Conservation (phyloP, 2,797 vertebrate species). For the Nyctalus aviator region DNA sequence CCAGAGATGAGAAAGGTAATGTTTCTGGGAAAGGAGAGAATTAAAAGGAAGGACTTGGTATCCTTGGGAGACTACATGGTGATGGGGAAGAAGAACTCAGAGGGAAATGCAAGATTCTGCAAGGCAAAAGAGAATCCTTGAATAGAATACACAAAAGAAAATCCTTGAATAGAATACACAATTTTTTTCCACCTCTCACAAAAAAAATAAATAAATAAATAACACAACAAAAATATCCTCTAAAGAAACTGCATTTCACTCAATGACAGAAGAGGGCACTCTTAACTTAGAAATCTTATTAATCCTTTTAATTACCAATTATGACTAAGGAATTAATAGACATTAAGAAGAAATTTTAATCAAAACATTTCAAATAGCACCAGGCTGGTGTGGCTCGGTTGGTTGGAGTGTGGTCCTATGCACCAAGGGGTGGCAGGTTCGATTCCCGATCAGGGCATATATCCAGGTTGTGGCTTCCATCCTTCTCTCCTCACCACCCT, state of each 20-base stretch:
- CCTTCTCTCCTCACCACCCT: no score
- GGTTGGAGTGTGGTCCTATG: no score
- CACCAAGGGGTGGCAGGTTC: no score
- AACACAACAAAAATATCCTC: background rate
- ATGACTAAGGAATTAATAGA: background rate
- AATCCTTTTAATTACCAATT: background rate
- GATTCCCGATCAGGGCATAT: no score
- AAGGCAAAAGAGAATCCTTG: background rate
- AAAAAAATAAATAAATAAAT: background rate
- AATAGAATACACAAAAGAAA: constrained; percentile 3
- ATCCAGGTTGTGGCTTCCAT: no score
- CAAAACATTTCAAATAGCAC: no score
- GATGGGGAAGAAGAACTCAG: background rate
- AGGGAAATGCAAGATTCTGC: background rate
- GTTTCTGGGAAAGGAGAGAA: background rate
- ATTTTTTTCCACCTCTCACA: background rate
- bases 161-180: background rate
- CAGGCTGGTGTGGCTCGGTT: no score
- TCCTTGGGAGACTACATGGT: background rate
- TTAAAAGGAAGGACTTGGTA: background rate
- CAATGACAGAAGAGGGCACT: constrained; percentile 65
- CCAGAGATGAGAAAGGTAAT: background rate
- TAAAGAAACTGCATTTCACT: constrained; percentile 31
- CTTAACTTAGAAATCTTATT: constrained; percentile 22
- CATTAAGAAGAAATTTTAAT: background rate